Percentiles rank a stretch among this genome's conserved stretches.
These are phyloP conservation scores for Cheilosia scutellata DNA, from an alignment of 2,888 invertebrate genomes.

Conservation along the genomic window DNA sequence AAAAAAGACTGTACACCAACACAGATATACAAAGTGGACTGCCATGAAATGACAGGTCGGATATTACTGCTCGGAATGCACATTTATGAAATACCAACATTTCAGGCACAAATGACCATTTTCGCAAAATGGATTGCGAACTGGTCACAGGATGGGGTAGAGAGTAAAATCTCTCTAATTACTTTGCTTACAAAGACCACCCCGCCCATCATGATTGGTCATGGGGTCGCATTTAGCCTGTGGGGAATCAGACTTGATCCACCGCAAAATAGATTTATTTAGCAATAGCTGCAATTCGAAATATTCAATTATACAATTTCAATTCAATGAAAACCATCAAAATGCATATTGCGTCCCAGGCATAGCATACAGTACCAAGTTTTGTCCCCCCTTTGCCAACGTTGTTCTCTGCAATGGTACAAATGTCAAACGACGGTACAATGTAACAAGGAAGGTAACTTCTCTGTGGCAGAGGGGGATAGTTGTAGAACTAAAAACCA, in stretches of 20 bases:
- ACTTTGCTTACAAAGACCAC: constrained; percentile 24
- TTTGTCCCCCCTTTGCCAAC: background rate
- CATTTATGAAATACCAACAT: constrained; percentile 67
- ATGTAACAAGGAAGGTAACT: background rate
- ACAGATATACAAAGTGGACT: constrained; percentile 11
- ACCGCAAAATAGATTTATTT: constrained; percentile 58
- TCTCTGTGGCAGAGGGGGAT: background rate
- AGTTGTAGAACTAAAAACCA: constrained; percentile 39
- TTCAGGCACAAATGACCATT: constrained; percentile 51
- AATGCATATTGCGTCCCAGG: constrained; percentile 14
- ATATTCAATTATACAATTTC: constrained; percentile 74
- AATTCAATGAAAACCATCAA: constrained; percentile 64
- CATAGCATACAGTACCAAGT: background rate
- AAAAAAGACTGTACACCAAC: constrained; percentile 7
- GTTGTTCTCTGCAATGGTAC: background rate
- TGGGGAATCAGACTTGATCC: constrained; percentile 50
- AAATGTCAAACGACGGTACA: background rate
- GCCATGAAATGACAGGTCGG: constrained; percentile 64
- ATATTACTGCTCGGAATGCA: constrained; percentile 67
- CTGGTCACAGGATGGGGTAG: background rate
- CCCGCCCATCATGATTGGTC: background rate
- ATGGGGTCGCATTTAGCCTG: constrained; percentile 39
- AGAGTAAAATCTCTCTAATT: constrained; percentile 43
- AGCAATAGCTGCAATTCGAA: constrained; percentile 58
- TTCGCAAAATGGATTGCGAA: constrained; percentile 5